Base-by-base conservation (phyloP, 2,888 invertebrate genomes). In the Drosophila neonasuta region DNA sequence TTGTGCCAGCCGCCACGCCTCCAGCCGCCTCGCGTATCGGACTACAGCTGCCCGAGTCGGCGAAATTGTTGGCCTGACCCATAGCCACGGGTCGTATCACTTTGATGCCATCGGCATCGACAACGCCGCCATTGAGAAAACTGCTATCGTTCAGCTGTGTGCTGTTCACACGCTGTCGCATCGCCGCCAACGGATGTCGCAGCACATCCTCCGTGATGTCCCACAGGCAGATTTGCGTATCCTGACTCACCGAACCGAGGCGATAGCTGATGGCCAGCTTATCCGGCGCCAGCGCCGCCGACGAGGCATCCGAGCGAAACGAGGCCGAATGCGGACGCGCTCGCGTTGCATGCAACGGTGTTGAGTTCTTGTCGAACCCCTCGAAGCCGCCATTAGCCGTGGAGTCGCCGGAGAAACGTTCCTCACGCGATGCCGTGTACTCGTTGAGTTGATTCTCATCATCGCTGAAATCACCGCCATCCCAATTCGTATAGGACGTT, bases 141-240 rank as follows among this genome's bases (percentile, higher is more conserved):
- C 88, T 84, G 64, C 78, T 80, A 17, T 73, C 91, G 68, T 91
- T 91, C 59, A 89, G 67, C 83, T 85, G 69, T 72, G 79, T 67
- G 58, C 73, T 73, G 55, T 89, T 89, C n/a, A 90, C 88, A n/a
- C 90, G 89, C 58, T 90, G 91, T 3, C 90, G 80, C 50, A 91
- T 68, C 17, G 90, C 83, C 3, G n/a, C 42, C 50, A 91, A 61
- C 7, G 96, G 95, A 87, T 96, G 96, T 79, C 94, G 92, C 61
- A 99, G 91, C 63, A 98, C 95, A 89, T 99, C 99, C 90, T 99
- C 98, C 11, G 98, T 99, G 67, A 99, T 94, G 90, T 99, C 99
- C 99, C 99, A 99, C 74, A 99, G 92, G 91, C 99, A 99, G 76
- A 99, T 92, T 90, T 98, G 97, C 45, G 99, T 99, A 92, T 99